phyloP scores from a whole-genome alignment of 2,888 invertebrate species.

The Sinhomidia bicolor region DNA sequence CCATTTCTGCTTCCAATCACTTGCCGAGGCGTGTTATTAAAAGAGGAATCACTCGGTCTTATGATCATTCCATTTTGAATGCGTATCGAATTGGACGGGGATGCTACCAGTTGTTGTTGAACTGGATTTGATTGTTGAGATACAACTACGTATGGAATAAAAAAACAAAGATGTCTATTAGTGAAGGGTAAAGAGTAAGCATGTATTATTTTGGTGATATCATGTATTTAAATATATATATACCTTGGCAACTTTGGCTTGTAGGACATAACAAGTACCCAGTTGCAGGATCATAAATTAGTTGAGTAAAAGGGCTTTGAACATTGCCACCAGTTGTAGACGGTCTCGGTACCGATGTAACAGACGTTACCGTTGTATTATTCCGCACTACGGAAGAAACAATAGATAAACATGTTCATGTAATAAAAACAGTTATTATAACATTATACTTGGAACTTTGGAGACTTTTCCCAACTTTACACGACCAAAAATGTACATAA shows the following conservation, averaged over 20 bases:
- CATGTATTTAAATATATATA: too few relatives aligned
- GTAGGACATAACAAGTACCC: conserved; percentile 57
- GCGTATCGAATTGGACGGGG: background rate
- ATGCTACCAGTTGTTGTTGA: background rate
- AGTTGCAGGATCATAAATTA: conserved; percentile 63
- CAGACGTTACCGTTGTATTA: background rate
- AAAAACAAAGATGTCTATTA: too few relatives aligned
- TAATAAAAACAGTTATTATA: too few relatives aligned
- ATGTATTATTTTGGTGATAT: too few relatives aligned
- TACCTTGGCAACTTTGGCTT: conserved; percentile 33
- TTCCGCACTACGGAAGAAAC: background rate
- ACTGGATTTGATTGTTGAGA: conserved; percentile 27
- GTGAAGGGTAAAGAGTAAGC: too few relatives aligned
- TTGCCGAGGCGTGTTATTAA: background rate
- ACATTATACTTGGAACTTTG: too few relatives aligned
- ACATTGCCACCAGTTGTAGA: background rate
- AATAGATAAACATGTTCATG: too few relatives aligned
- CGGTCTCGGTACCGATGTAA: background rate
- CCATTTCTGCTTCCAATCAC: conserved; percentile 12
- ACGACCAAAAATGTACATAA: too few relatives aligned
- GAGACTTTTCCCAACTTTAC: too few relatives aligned
- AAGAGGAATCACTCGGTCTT: background rate
- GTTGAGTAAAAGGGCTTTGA: conserved; percentile 15
- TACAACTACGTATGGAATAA: background rate
- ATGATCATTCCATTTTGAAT: conserved; percentile 59